These are phyloP conservation scores for Magallana ariakensis DNA, from an alignment of 1,140 invertebrate species.

Conservation along the genomic window DNA sequence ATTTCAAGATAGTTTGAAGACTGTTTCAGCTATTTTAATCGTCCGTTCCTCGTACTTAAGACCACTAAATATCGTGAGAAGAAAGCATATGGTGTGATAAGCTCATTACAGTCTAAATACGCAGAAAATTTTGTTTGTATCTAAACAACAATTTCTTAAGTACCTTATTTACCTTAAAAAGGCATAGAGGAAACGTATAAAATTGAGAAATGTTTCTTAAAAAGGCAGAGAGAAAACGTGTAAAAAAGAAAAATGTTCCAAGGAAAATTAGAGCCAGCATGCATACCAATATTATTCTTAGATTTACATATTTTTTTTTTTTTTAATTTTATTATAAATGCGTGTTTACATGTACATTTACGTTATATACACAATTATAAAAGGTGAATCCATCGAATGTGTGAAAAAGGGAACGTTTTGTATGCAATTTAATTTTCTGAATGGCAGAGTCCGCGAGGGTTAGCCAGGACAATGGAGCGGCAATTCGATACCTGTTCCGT, in stretches of 20 bases:
- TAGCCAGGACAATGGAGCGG: not conserved
- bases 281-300: too few species aligned
- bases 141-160: not conserved
- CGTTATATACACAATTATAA: not conserved
- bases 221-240: too few species aligned
- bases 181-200: too few species aligned
- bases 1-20: slow-evolving; percentile 5
- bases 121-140: not conserved
- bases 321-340: too few species aligned
- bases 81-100: not conserved
- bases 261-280: too few species aligned
- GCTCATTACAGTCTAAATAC: slow-evolving; percentile 10
- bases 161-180: too few species aligned
- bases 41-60: not conserved
- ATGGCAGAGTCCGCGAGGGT: not conserved
- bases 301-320: too few species aligned
- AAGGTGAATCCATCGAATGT: not conserved
- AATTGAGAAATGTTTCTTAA: too few species aligned
- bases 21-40: not conserved
- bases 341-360: too few species aligned
- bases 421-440: slow-evolving; percentile 15
- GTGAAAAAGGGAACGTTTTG: too few species aligned
- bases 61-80: not conserved
- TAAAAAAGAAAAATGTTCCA: too few species aligned
- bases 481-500: slow-evolving; percentile 25